Conservation (phyloP, 2,797 vertebrate species). For the Botia kubotai region DNA sequence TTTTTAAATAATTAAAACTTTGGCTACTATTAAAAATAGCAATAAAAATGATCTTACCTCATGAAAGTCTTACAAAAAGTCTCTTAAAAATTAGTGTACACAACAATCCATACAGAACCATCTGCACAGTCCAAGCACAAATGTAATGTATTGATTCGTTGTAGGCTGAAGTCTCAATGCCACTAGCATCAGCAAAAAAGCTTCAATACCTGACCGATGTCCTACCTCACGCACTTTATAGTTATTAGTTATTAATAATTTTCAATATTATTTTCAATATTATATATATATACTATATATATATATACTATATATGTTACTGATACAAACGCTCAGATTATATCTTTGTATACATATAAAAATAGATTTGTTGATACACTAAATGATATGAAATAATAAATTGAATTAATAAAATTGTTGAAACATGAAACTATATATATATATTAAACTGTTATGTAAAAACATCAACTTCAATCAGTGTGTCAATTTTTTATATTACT, state of each 20-base stretch:
- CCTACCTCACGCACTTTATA: background rate
- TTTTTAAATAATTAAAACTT: too few species aligned
- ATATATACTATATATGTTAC: too few species aligned
- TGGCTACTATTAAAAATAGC: background rate
- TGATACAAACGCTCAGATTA: too few species aligned
- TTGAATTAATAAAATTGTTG: too few species aligned
- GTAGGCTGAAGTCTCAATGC: background rate
- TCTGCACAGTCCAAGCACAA: background rate
- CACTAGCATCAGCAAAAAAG: conserved; percentile 9
- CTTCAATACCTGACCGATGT: conserved; percentile 5
- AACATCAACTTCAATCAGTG: too few species aligned
- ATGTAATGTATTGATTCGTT: background rate
- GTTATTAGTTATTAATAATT: background rate
- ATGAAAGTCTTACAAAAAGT: background rate
- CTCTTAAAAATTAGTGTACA: background rate
- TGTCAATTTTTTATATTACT: too few species aligned
- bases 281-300: too few species aligned
- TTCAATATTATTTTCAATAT: background rate
- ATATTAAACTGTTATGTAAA: too few species aligned
- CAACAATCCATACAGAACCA: background rate
- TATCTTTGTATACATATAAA: too few species aligned
- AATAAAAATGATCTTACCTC: background rate
- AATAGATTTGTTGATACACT: too few species aligned
- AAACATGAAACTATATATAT: too few species aligned
- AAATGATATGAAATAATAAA: too few species aligned